phyloP scores from a whole-genome alignment of 2,113 vertebrate genomes.

The Pelecanoides urinatrix region DNA sequence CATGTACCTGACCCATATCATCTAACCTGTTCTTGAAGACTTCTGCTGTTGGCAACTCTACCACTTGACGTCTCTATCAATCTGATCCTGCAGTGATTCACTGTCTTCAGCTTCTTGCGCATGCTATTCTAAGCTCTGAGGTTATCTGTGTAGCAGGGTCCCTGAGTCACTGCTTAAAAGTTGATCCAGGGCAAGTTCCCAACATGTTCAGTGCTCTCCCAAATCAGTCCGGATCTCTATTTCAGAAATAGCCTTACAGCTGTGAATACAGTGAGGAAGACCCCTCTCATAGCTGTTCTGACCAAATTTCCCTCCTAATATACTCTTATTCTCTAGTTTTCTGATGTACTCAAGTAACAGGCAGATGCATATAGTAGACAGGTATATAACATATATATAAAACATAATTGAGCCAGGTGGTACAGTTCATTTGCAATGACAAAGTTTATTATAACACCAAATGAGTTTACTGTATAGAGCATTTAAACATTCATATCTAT shows the following conservation, averaged over 20 bases:
- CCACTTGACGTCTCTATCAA: accelerated
- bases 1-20: background rate
- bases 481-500: background rate
- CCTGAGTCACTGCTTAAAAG: background rate
- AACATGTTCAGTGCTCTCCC: background rate
- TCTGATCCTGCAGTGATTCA: background rate
- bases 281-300: background rate
- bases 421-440: constrained; percentile 14
- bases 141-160: background rate
- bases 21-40: background rate
- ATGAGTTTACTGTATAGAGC: background rate
- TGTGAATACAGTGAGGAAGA: background rate
- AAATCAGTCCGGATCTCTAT: background rate
- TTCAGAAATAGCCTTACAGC: background rate
- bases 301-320: background rate
- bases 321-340: background rate
- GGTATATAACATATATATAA: background rate
- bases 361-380: background rate
- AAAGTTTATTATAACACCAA: constrained; percentile 3
- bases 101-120: background rate
- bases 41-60: background rate
- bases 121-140: background rate
- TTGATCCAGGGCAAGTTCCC: background rate
- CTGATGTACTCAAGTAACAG: background rate
- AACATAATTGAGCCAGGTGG: constrained; percentile 17